Conservation (phyloP, 30 jellyfish, hydroid and myxozoan genomes). For the Nemopilema nomurai region DNA sequence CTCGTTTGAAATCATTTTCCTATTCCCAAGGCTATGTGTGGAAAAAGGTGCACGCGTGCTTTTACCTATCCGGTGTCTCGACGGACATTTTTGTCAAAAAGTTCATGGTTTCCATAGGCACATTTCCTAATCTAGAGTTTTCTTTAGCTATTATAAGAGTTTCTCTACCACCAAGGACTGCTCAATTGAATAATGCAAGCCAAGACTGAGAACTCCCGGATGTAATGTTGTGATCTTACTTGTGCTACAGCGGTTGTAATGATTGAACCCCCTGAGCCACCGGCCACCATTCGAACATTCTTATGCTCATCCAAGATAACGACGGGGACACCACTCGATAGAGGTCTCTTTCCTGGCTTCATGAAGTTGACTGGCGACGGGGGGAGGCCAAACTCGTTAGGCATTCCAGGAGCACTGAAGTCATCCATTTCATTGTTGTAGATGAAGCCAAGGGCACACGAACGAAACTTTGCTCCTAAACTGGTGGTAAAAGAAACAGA, state of each 20-base stretch:
- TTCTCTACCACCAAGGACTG: no score
- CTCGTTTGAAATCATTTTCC: no score
- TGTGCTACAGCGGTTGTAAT: constrained; percentile 98
- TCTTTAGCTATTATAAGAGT: no score
- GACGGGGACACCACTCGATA: constrained; percentile 97
- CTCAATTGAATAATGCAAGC: no score
- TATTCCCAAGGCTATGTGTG: no score
- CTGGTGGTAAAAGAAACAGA: constrained; percentile 36
- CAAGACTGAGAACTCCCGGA: no score
- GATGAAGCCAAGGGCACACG: constrained; percentile 91
- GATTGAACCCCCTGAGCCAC: constrained; percentile 99
- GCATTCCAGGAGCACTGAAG: constrained; percentile 92
- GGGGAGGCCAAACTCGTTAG: constrained; percentile 94
- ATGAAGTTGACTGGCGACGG: constrained; percentile 92
- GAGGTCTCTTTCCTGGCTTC: constrained; percentile 89
- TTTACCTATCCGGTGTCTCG: no score
- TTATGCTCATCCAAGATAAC: constrained; percentile 78
- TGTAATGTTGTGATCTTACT: constrained; percentile 61
- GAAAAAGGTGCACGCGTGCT: no score
- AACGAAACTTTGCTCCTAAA: constrained; percentile 97
- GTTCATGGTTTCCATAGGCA: no score
- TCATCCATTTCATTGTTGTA: constrained; percentile 99
- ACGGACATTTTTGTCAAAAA: no score
- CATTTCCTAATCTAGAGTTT: no score
- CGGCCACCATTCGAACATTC: constrained; percentile 88